These are phyloP conservation scores for Chaenocephalus aceratus DNA, from an alignment of 2,113 vertebrate species.

Conservation along the genomic window DNA sequence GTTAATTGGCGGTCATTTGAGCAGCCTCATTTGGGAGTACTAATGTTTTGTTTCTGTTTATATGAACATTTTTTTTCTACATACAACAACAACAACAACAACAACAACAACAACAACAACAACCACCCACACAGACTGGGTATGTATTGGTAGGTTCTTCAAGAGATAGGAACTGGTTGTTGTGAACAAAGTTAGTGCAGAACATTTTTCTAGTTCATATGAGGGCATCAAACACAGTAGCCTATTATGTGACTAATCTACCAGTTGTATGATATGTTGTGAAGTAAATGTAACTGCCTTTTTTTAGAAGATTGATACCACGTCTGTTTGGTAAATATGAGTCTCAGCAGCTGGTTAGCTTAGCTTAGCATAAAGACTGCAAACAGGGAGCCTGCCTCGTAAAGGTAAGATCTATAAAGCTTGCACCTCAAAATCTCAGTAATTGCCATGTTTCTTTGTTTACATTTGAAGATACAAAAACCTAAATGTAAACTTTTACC, in stretches of 20 bases:
- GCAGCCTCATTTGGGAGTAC: slow-evolving; percentile 10
- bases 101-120: slow-evolving; percentile 3
- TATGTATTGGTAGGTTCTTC: slow-evolving; percentile 23
- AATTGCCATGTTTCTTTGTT: background rate
- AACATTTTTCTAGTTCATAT: background rate
- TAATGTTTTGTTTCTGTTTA: slow-evolving; percentile 33
- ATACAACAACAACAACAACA: slow-evolving; percentile 6
- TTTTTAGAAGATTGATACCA: background rate
- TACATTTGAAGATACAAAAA: background rate
- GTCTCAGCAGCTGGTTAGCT: background rate
- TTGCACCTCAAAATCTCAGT: background rate
- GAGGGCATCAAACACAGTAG: background rate
- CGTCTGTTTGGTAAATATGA: background rate
- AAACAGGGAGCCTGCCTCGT: background rate
- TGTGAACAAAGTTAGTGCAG: background rate
- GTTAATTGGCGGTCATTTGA: slow-evolving; percentile 23
- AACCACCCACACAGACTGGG: slow-evolving; percentile 34
- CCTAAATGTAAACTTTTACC: too few species aligned
- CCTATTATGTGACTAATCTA: background rate
- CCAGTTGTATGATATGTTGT: background rate
- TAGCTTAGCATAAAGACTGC: slow-evolving; percentile 5
- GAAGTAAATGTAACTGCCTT: background rate
- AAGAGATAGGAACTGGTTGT: slow-evolving; percentile 18
- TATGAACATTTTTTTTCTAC: slow-evolving; percentile 13
- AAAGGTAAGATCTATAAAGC: background rate